Conservation (phyloP, 2,113 vertebrate species). For the Zootoca vivipara region DNA sequence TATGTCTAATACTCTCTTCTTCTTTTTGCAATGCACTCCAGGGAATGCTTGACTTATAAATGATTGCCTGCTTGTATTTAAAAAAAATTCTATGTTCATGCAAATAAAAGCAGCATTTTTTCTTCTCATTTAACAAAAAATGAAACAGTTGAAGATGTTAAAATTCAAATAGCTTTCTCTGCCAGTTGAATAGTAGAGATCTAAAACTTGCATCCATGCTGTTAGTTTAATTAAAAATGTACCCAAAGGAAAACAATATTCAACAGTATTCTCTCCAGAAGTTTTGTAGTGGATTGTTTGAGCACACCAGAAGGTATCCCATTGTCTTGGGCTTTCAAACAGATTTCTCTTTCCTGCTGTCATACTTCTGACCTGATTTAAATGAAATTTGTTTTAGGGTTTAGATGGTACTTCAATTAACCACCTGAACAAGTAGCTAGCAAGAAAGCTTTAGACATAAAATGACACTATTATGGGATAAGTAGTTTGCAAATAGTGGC, state of each 20-base stretch:
- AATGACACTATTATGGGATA: background rate
- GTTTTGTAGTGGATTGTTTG: conserved; percentile 81
- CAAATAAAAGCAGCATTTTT: conserved; percentile 41
- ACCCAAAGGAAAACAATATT: conserved; percentile 83
- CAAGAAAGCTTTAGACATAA: conserved; percentile 35
- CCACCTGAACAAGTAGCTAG: conserved; percentile 72
- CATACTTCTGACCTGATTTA: conserved; percentile 79
- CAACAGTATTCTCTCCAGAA: conserved; percentile 80
- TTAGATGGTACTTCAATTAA: conserved; percentile 62
- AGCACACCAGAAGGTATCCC: conserved; percentile 80
- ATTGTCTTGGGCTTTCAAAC: conserved; percentile 76
- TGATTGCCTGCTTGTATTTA: conserved; percentile 17
- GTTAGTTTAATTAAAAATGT: conserved; percentile 85
- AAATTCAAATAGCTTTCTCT: conserved; percentile 77
- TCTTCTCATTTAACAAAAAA: conserved; percentile 43
- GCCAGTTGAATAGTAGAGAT: conserved; percentile 76
- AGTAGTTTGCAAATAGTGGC: background rate
- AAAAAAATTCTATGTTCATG: conserved; percentile 56
- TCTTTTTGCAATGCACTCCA: background rate
- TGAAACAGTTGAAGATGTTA: conserved; percentile 67
- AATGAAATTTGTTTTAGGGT: conserved; percentile 68
- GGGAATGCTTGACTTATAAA: conserved; percentile 28
- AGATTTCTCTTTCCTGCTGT: conserved; percentile 72
- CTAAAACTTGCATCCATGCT: conserved; percentile 80
- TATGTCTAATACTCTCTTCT: background rate